Evolutionary conservation across 2,888 invertebrate species (phyloP), one percentile per base, ranked within the genome.

Genomic region (Catocala nupta): DNA sequence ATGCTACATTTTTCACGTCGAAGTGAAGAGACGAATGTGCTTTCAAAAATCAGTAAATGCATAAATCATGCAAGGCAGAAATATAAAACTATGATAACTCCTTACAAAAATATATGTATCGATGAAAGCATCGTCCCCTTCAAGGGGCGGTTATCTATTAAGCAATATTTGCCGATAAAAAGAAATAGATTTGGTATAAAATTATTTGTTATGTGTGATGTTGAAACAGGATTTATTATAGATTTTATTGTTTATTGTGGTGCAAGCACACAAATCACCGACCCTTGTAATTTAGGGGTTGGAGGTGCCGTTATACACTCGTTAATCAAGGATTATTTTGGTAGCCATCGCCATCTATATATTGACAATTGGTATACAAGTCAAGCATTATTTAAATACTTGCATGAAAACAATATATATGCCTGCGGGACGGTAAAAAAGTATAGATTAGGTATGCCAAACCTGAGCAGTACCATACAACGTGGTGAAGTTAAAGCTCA

Each of bases 221-320:
- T 43, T 7, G 42, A 36, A 5, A 5, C 36, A 5, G 36, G 67
- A n/a, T 7, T 58, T 10, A 69, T 75, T 36, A 52, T 72, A 36
- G 71, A 71, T 65, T 73, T 71, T 52, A 65, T 73, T 16, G 63
- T 76, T 47, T 71, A 74, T 50, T 70, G 68, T 54, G 67, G 73
- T 45, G 43, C 63, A 51, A 55, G n/a, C 12, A 73, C 67, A 47
- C 62, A 69, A 5, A 69, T 71, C 12, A 50, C 39, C 12, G 56
- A 58, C 48, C 50, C 58, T 33, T 36, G 48, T 1, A 61, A 68
- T 63, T 67, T 70, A 49, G 71, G 71, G 16, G 54, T 70, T 16
- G 13, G 53, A 8, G 70, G 68, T 11, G 54, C 68, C 48, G 67
- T 68, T 48, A 72, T 70, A 8, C n/a, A 48, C 8, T 56, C 63